Base-by-base conservation (phyloP, 2,113 vertebrate genomes). In the Orycteropus afer region DNA sequence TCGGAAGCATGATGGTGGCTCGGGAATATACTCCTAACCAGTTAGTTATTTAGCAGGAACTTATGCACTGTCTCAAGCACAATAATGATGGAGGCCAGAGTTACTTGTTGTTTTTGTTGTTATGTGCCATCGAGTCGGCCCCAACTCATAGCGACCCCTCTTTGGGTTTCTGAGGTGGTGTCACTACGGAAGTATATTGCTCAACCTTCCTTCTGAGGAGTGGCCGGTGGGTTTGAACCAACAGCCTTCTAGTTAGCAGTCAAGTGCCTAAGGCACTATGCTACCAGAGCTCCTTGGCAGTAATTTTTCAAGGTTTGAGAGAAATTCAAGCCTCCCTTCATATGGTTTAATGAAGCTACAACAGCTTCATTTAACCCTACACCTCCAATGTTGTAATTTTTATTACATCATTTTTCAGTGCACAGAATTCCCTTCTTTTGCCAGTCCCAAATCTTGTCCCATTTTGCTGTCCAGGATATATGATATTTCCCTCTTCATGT, bases 221-320 rank as follows among this genome's bases (percentile, higher is more conserved):
- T n/a, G n/a, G n/a, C n/a, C n/a, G n/a, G n/a, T n/a, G n/a, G n/a
- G n/a, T n/a, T n/a, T n/a, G n/a, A n/a, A n/a, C n/a, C n/a, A n/a
- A n/a, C n/a, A n/a, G n/a, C n/a, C n/a, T n/a, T n/a, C n/a, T n/a
- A n/a, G n/a, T n/a, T n/a, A n/a, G n/a, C n/a, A n/a, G n/a, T n/a
- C n/a, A n/a, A n/a, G n/a, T n/a, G n/a, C n/a, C n/a, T n/a, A n/a
- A n/a, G n/a, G n/a, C n/a, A n/a, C n/a, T n/a, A n/a, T n/a, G n/a
- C n/a, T n/a, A n/a, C n/a, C n/a, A n/a, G n/a, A n/a, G n/a, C n/a
- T n/a, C n/a, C 34, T 42, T 77, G 57, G 53, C 42, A 93, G 40
- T 74, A 18, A 83, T 90, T 82, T 90, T 37, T 95, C 34, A 90
- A 90, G 47, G 32, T 86, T 89, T 96, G 79, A 82, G 78, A 84